phyloP scores from a whole-genome alignment of 2,888 invertebrate species.

The Antitype chi region DNA sequence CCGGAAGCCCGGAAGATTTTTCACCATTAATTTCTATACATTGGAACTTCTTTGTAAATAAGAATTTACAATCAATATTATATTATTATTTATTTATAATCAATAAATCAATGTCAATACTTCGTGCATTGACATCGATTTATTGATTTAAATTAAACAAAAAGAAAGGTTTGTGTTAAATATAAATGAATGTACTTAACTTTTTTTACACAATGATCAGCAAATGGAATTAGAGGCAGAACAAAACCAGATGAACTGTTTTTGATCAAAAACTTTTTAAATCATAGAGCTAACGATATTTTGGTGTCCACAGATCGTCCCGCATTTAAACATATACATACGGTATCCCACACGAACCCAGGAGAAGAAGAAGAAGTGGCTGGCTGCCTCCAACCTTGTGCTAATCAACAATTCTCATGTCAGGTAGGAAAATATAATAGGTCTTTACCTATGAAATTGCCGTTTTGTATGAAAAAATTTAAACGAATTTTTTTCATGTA shows the following conservation, averaged over 20 bases:
- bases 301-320: conserved; percentile 71
- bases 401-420: conserved; percentile 82
- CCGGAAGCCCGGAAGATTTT: too few relatives aligned
- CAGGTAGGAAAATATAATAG: conserved; percentile 79
- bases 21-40: too few relatives aligned
- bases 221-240: not conserved
- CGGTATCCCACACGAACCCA: conserved; percentile 73
- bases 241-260: conserved; percentile 2
- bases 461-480: too few relatives aligned
- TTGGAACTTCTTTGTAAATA: too few relatives aligned
- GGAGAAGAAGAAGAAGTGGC: conserved; percentile 81
- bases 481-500: too few relatives aligned
- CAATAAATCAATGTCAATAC: too few relatives aligned
- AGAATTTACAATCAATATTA: too few relatives aligned
- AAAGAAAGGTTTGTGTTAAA: not conserved
- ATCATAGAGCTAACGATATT: conserved; percentile 1
- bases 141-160: too few relatives aligned
- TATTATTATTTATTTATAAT: not conserved
- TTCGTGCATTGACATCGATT: not conserved
- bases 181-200: not conserved
- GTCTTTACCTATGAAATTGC: too few relatives aligned
- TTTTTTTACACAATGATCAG: not conserved
- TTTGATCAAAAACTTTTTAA: not conserved
- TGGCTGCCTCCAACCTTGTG: conserved; percentile 81
- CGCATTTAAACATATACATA: conserved; percentile 64